Conservation (phyloP, 2,797 vertebrate genomes). For the Malacoraja senta region DNA sequence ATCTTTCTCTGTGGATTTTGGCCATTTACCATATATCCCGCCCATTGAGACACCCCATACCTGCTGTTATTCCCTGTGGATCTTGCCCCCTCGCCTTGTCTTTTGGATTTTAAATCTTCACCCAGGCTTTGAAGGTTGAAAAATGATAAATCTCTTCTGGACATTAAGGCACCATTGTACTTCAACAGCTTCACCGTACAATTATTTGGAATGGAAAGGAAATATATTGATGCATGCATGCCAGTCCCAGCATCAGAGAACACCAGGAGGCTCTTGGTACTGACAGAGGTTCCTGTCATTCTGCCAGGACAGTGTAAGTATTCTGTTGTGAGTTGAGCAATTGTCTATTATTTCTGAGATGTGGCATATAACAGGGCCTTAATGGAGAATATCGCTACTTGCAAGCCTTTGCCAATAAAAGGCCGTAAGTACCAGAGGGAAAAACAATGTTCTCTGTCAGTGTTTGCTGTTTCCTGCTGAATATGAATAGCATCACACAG, state of each 20-base stretch:
- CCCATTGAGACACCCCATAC: too few relatives aligned
- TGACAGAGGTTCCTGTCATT: background rate
- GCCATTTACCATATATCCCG: background rate
- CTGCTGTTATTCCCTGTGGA: background rate
- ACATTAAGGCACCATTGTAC: too few relatives aligned
- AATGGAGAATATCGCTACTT: slow-evolving; percentile 3
- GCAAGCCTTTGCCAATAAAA: slow-evolving; percentile 20
- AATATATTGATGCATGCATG: background rate
- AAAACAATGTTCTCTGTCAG: slow-evolving; percentile 21
- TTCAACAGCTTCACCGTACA: background rate
- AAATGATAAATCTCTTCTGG: background rate
- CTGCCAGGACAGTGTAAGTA: slow-evolving; percentile 6
- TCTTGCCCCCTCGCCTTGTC: background rate
- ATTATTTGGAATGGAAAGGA: background rate
- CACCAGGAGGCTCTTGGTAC: slow-evolving; percentile 28
- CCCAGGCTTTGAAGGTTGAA: background rate
- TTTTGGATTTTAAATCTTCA: background rate
- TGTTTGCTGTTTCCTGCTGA: background rate
- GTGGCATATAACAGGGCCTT: background rate
- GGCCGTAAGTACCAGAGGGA: background rate
- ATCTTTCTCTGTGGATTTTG: background rate
- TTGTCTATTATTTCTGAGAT: slow-evolving; percentile 25
- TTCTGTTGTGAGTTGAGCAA: slow-evolving; percentile 6
- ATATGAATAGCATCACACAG: slow-evolving; percentile 11
- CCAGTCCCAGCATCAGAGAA: background rate